Percentiles rank a stretch among this genome's conserved stretches.
phyloP scores from a whole-genome alignment of 2,113 vertebrate species.

The Mormyrus iriodes region DNA sequence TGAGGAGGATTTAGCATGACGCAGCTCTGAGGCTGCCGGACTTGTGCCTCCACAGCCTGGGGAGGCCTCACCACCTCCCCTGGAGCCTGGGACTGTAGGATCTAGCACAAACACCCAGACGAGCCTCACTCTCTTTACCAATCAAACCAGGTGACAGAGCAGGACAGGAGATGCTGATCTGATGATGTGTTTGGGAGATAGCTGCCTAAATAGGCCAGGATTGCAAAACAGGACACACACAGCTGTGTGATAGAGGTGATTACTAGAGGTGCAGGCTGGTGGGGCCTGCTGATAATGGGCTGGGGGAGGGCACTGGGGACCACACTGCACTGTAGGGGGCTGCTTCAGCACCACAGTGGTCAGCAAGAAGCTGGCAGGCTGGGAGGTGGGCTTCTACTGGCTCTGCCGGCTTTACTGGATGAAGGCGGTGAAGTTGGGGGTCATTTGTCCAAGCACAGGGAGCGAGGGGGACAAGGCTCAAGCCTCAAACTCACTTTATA shows the following conservation, averaged over 20 bases:
- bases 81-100: background rate
- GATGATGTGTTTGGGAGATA: background rate
- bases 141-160: background rate
- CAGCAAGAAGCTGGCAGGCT: conserved; percentile 67
- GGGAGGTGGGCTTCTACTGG: conserved; percentile 63
- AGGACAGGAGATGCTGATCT: background rate
- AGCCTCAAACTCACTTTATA: background rate
- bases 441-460: conserved; percentile 91
- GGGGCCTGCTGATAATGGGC: conserved; percentile 76
- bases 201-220: background rate
- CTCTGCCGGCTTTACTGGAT: conserved; percentile 92
- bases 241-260: background rate
- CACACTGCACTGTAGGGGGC: conserved; percentile 65
- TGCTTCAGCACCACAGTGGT: conserved; percentile 74
- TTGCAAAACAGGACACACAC: too few species aligned
- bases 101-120: background rate
- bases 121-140: background rate
- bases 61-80: conserved; percentile 72
- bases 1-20: conserved; percentile 76
- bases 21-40: conserved; percentile 70
- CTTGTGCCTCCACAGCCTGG: conserved; percentile 77
- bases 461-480: conserved; percentile 64
- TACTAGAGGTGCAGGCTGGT: conserved; percentile 67
- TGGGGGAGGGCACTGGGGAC: conserved; percentile 71
- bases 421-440: conserved; percentile 93